A percentile compares a stretch with the other conserved stretches of the same genome.
Conservation (phyloP, 2,888 invertebrate genomes). For the Sinhomidia bicolor region DNA sequence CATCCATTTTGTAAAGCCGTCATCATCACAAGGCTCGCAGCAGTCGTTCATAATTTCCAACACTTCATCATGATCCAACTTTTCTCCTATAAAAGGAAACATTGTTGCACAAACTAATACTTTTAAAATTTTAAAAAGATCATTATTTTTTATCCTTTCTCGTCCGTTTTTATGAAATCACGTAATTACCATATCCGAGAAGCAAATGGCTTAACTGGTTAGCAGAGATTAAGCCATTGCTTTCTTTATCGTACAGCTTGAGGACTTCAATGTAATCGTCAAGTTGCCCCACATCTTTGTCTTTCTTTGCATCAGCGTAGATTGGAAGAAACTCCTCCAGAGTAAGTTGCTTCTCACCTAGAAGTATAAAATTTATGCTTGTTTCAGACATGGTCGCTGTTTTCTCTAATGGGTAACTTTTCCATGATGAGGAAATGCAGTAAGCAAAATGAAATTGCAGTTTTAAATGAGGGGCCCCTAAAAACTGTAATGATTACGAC, state of each 20-base stretch:
- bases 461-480: no score
- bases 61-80: slow-evolving; percentile 89
- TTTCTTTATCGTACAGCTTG: slow-evolving; percentile 99
- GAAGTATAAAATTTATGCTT: neutral
- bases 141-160: no score
- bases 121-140: neutral
- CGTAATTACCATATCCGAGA: slow-evolving; percentile 93
- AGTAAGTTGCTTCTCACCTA: slow-evolving; percentile 92
- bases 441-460: no score
- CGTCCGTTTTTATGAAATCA: no score
- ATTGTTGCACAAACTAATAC: neutral
- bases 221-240: slow-evolving; percentile 97
- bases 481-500: no score
- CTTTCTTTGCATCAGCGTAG: slow-evolving; percentile 96
- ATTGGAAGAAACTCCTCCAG: slow-evolving; percentile 99
- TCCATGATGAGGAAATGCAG: no score
- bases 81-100: slow-evolving; percentile 87
- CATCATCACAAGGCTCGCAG: slow-evolving; percentile 95
- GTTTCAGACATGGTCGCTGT: no score
- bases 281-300: slow-evolving; percentile 98
- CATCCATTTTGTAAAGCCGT: slow-evolving; percentile 95
- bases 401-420: no score
- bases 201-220: slow-evolving; percentile 99
- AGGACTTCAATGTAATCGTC: slow-evolving; percentile 99
- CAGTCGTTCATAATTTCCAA: slow-evolving; percentile 91